Evolutionary conservation across 2,888 invertebrate genomes (phyloP).

Genomic region (Lobophora halterata): DNA sequence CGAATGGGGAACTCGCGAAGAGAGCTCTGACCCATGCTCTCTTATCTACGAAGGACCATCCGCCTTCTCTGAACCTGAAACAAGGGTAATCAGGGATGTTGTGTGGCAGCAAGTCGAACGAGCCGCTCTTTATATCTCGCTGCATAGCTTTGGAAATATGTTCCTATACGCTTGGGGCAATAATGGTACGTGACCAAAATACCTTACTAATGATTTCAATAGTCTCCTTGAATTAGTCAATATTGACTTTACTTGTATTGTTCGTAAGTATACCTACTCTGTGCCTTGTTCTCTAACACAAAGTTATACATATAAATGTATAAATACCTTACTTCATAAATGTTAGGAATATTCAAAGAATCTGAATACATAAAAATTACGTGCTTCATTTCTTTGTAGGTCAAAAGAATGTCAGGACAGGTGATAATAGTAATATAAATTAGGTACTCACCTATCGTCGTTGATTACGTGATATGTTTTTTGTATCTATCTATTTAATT

Average conservation of each 20-base stretch:
- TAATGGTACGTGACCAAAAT: constrained; percentile 54
- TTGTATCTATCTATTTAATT: too few species aligned
- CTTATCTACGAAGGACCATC: constrained; percentile 83
- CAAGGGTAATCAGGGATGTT: constrained; percentile 77
- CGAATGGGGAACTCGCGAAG: constrained; percentile 82
- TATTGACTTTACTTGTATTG: neutral
- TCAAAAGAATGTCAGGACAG: too few species aligned
- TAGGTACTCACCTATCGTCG: too few species aligned
- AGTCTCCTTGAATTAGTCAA: neutral
- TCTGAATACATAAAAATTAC: too few species aligned
- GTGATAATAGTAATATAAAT: too few species aligned
- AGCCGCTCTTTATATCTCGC: constrained; percentile 84
- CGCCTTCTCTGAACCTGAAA: constrained; percentile 86
- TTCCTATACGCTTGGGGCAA: constrained; percentile 87
- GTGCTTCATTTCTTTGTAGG: too few species aligned
- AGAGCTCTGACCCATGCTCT: constrained; percentile 77
- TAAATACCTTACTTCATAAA: too few species aligned
- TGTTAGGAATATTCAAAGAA: too few species aligned
- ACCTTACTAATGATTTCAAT: constrained; percentile 3
- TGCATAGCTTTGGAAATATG: constrained; percentile 88
- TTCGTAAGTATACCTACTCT: too few species aligned
- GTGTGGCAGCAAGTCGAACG: constrained; percentile 72
- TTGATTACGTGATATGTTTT: too few species aligned
- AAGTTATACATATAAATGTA: too few species aligned
- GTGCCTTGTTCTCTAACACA: too few species aligned